phyloP scores from a whole-genome alignment of 2,888 invertebrate genomes.

The Trichopria drosophilae region DNA sequence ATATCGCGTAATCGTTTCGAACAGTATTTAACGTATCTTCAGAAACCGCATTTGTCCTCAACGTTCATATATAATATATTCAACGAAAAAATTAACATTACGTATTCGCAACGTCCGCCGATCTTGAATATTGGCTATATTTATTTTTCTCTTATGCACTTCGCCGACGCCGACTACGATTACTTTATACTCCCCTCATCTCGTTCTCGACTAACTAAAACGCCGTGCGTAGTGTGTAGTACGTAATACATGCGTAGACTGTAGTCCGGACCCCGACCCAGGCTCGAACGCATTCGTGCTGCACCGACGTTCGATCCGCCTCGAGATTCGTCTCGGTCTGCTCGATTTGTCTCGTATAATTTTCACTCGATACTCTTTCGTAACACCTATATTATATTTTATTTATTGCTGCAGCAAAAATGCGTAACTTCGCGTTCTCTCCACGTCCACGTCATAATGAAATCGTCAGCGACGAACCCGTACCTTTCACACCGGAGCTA shows the following conservation, averaged over 20 bases:
- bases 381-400: constrained; percentile 52
- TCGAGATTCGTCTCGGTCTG: too few species aligned
- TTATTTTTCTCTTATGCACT: too few species aligned
- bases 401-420: constrained; percentile 63
- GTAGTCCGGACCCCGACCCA: neutral
- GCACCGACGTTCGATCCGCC: too few species aligned
- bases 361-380: too few species aligned
- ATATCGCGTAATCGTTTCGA: constrained; percentile 23
- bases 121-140: constrained; percentile 1
- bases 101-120: constrained; percentile 14
- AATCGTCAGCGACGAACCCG: too few species aligned
- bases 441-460: too few species aligned
- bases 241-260: neutral
- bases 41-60: constrained; percentile 43
- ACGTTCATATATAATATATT: constrained; percentile 50
- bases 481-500: too few species aligned
- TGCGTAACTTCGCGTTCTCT: constrained; percentile 33
- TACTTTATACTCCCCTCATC: too few species aligned
- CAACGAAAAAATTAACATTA: constrained; percentile 52
- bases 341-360: too few species aligned
- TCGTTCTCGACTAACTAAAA: too few species aligned
- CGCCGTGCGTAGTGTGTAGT: too few species aligned
- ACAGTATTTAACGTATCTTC: constrained; percentile 38
- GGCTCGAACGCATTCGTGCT: constrained; percentile 1
- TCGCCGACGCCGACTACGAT: too few species aligned